Base-by-base conservation (phyloP, 2,888 invertebrate genomes). In the Pegoplata infirma region DNA sequence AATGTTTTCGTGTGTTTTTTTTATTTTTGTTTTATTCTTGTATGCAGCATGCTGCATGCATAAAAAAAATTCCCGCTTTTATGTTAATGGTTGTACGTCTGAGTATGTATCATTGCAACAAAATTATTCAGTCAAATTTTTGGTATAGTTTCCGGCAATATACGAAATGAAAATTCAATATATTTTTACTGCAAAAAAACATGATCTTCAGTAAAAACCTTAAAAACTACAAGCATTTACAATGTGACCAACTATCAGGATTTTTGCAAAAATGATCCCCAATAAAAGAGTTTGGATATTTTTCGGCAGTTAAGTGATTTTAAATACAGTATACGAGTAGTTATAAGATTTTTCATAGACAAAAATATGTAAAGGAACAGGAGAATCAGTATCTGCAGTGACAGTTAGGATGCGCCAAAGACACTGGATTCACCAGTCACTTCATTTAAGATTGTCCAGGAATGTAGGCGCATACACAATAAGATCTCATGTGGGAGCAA, bases 81-180 rank as follows among this genome's bases (percentile, higher is more conserved):
- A 3, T 23, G 17, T 63, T 16, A 46, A 61, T 61, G 61, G 28
- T 17, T 5, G 19, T 21, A 56, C 5, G 44, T 55, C 55, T 63
- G 23, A 72, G n/a, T 21, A 28, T 55, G 17, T 55, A 63, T 63
- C 36, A 72, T 47, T 55, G 53, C 14, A 19, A 16, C 46, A 21
- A 21, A 5, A 44, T 44, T 58, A 58, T 58, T 21, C 44, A 21
- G 14, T 21, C 44, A 44, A 44, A 58, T 58, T 40, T 32, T 40
- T 40, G 12, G 36, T 58, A 23, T 44, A 58, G 58, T 58, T 58
- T 58, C 58, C 58, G 58, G 58, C 58, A 58, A 44, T n/a, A 44
- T 23, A 58, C n/a, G n/a, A n/a, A n/a, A n/a, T n/a, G n/a, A 21
- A 10, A 55, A 21, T 53, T 14, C 1, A 53, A 25, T 44, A 58